These are phyloP conservation scores for Eilema griseolum DNA, from an alignment of 2,888 invertebrate species.

Conservation along the genomic window DNA sequence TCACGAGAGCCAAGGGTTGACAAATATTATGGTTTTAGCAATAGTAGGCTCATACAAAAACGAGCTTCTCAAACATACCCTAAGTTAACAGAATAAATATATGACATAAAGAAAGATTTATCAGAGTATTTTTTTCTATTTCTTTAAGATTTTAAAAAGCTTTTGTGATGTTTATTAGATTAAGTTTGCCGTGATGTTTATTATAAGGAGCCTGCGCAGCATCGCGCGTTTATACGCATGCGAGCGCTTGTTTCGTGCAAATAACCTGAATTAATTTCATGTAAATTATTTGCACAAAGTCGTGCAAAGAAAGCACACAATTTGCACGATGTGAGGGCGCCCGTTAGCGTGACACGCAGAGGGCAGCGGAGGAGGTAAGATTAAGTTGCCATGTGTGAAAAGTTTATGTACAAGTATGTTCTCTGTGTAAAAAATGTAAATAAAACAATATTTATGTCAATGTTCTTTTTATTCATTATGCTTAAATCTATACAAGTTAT, in stretches of 20 bases:
- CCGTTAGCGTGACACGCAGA: too few species aligned
- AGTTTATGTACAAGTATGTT: slow-evolving; percentile 41
- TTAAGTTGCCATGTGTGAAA: slow-evolving; percentile 38
- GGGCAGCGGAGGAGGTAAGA: background rate
- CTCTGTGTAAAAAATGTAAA: slow-evolving; percentile 41
- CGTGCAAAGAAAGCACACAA: too few species aligned
- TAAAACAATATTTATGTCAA: slow-evolving; percentile 33
- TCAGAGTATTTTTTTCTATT: background rate
- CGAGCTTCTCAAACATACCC: background rate
- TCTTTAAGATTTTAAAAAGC: slow-evolving; percentile 33
- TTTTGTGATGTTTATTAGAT: slow-evolving; percentile 36
- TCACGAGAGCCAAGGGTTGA: background rate
- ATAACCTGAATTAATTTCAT: too few species aligned
- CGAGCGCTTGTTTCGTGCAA: too few species aligned
- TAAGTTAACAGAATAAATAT: background rate
- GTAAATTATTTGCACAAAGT: too few species aligned
- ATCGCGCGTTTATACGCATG: too few species aligned
- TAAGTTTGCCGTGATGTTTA: slow-evolving; percentile 22
- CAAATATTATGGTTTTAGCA: background rate
- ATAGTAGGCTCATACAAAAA: background rate
- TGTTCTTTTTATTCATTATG: slow-evolving; percentile 34
- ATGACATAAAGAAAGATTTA: background rate
- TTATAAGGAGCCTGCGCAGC: background rate
- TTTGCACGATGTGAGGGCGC: too few species aligned
- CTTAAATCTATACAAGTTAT: slow-evolving; percentile 15